These are phyloP conservation scores for Tauraco hartlaubi DNA, from an alignment of 2,797 vertebrate species.

Conservation along the genomic window DNA sequence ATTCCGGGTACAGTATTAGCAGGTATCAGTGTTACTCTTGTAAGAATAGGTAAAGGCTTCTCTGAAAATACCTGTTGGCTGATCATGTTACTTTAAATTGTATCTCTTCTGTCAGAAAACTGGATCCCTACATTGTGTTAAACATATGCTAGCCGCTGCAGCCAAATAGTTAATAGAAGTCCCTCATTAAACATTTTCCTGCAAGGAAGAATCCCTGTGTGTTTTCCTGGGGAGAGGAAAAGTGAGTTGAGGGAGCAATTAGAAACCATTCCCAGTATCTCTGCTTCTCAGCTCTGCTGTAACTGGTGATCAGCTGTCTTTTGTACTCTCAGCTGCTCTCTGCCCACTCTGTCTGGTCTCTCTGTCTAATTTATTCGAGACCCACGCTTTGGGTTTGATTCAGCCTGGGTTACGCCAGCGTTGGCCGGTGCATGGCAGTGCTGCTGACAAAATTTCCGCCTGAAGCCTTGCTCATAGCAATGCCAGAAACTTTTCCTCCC, in stretches of 20 bases:
- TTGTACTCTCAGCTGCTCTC: not conserved
- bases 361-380: conserved; percentile 21
- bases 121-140: not conserved
- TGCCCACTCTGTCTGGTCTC: conserved; percentile 47
- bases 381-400: conserved; percentile 39
- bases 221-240: not conserved
- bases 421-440: conserved; percentile 36
- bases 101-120: not conserved
- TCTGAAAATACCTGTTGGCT: not conserved
- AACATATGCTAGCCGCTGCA: not conserved
- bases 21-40: not conserved
- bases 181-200: not conserved
- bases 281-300: not conserved
- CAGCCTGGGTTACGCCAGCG: conserved; percentile 16
- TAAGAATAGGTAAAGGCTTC: not conserved
- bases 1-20: not conserved
- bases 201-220: not conserved
- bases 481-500: conserved; percentile 47
- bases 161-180: not conserved
- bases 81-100: not conserved
- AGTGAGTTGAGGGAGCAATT: not conserved
- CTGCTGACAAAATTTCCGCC: conserved; percentile 36
- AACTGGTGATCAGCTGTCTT: not conserved
- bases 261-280: not conserved
- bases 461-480: not conserved